Conservation (phyloP, 1,140 invertebrate species). For the Drosophila watanabei region DNA sequence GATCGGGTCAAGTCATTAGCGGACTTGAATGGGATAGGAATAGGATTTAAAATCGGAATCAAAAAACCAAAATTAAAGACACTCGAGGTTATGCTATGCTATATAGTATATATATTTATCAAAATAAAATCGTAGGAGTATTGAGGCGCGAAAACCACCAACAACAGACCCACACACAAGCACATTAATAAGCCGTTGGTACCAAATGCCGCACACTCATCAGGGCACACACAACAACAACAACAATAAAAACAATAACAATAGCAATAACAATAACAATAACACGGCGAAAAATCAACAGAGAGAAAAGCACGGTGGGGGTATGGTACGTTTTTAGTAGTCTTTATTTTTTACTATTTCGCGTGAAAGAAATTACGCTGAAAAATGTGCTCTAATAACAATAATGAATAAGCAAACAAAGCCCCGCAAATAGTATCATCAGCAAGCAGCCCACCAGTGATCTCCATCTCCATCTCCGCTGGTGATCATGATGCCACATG, state of each 20-base stretch:
- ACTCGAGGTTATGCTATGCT: constrained; percentile 49
- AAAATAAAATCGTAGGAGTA: constrained; percentile 48
- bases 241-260: constrained; percentile 8
- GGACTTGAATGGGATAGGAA: neutral
- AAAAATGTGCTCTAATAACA: constrained; percentile 82
- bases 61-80: constrained; percentile 34
- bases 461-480: constrained; percentile 1
- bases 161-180: constrained; percentile 54
- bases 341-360: constrained; percentile 80
- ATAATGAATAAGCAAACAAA: constrained; percentile 81
- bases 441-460: constrained; percentile 11
- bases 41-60: neutral
- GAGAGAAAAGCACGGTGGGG: constrained; percentile 18
- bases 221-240: constrained; percentile 52
- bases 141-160: constrained; percentile 62
- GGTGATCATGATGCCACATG: constrained; percentile 16
- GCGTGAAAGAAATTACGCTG: constrained; percentile 81
- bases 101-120: neutral
- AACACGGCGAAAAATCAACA: constrained; percentile 12
- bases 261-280: constrained; percentile 1
- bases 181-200: constrained; percentile 69
- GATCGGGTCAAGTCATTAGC: constrained; percentile 21
- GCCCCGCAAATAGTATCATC: constrained; percentile 53
- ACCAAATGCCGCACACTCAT: constrained; percentile 72
- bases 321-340: constrained; percentile 56